Base-by-base conservation (phyloP, 2,888 invertebrate genomes). In the Antheraea assamensis region DNA sequence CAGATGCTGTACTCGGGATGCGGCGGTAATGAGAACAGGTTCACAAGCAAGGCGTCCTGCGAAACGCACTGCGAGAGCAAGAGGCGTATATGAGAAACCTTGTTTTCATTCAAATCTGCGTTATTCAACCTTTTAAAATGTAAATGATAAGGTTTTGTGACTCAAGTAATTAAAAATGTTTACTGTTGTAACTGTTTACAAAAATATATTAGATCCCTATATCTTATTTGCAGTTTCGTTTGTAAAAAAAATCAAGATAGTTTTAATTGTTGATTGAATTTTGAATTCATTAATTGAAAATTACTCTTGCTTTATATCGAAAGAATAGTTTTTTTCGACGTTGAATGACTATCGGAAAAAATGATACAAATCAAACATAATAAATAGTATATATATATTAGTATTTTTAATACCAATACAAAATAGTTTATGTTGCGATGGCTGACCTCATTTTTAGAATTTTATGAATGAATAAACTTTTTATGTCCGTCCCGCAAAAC, bases 1-100 rank as follows among this genome's bases (percentile, higher is more conserved):
- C 89, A 88, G 7, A 92, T 94, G 91, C 84, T 91, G 75, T 94
- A 93, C 76, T 93, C 94, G 0, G 94, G 94, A 0, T 94, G 94
- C 75, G 93, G 94, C 0, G 94, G 94, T 24, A 94, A 94, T 73
- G 92, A 92, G 74, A 94, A 94, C 76, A 85, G 89, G 78, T 94
- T 93, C 74, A 42, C 73, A 0, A 85, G 77, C 58, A 78, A 87
- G 77, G 79, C 76, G 0, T 76, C 83, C 0, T 94, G 94, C 80
- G 75, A 82, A n/a, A 78, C 81, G 27, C 85, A 87, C 42, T 94
- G 93, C 78, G 86, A 86, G 15, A 83, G 76, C 61, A 79, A 78
- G 3, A 82, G 86, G 75, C 79, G 77, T 71, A 76, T 87, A 75
- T 89, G 70, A 73, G 15, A 49, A 30, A 68, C 17, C 52, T 24